Base-by-base conservation (phyloP, 2,888 invertebrate species). In the Eilema depressum region DNA sequence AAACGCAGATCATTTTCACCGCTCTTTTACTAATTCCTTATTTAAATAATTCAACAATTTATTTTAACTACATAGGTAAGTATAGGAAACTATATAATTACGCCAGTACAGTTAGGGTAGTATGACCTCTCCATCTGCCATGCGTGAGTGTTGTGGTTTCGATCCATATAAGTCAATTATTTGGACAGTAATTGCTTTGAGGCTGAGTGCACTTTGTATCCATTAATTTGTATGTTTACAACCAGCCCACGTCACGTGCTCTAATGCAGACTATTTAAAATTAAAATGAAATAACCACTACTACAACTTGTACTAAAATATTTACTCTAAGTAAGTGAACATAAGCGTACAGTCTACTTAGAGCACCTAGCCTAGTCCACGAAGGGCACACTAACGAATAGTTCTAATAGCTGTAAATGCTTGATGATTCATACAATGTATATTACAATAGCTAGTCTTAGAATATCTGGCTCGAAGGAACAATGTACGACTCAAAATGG, bases 151-250 rank as follows among this genome's bases (percentile, higher is more conserved):
- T n/a, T 53, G 10, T 53, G 53, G 53, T 53, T 53, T 53, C 53
- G 53, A 53, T 53, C 53, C 57, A 59, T 11, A 59, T 59, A 59
- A 59, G 57, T 53, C 53, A 53, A 53, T 53, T 53, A 53, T 10
- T 53, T 53, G 53, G n/a, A 53, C 20, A 53, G 53, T 53, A 53
- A 53, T 53, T n/a, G n/a, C 53, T 53, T 53, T 10, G 53, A 53
- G 10, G 53, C n/a, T 53, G 53, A 20, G 20, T 47, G 20, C 20
- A 47, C 47, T 20, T 47, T 47, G 47, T 47, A 47, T 47, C 20
- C 20, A 47, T 47, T 47, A 47, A 20, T 47, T n/a, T n/a, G 53
- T n/a, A 10, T 53, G n/a, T 53, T n/a, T 53, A 20, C 53, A n/a
- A 20, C n/a, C 53, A 10, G n/a, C n/a, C 10, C 20, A n/a, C 20